These are phyloP conservation scores for Keiferia lycopersicella DNA, from an alignment of 2,888 invertebrate genomes.

Conservation along the genomic window DNA sequence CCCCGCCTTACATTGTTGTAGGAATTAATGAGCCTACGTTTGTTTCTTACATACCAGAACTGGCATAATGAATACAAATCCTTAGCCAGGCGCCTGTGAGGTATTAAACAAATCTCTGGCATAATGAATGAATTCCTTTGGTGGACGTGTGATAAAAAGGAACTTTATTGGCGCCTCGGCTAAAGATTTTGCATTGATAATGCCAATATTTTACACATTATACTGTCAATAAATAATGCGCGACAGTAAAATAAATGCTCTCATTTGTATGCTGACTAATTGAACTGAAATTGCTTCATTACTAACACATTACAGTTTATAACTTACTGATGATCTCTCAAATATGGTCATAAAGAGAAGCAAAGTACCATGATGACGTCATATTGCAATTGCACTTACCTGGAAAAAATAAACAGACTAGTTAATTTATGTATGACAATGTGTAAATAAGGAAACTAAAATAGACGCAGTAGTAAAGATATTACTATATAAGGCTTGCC, in stretches of 20 bases:
- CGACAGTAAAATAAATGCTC: conserved; percentile 6
- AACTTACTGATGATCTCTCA: neutral
- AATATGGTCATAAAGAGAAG: neutral
- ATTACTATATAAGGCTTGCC: neutral
- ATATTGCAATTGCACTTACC: conserved; percentile 7
- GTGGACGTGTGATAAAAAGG: neutral
- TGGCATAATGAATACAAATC: neutral
- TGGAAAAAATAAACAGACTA: neutral
- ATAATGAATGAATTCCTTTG: neutral
- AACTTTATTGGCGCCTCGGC: no score
- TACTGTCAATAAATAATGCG: neutral
- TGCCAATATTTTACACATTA: neutral
- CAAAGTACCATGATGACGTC: neutral
- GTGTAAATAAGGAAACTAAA: neutral
- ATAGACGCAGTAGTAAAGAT: neutral
- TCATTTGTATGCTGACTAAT: conserved; percentile 8
- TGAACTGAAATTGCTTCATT: neutral
- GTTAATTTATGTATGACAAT: neutral
- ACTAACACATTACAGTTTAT: neutral
- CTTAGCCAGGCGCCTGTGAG: conserved; percentile 5
- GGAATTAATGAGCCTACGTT: conserved; percentile 57
- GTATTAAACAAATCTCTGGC: neutral
- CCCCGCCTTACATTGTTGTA: conserved; percentile 76
- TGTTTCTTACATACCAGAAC: conserved; percentile 11
- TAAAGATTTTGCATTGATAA: neutral